phyloP scores from a whole-genome alignment of 2,888 invertebrate species.

The Ferdinandea cuprea region DNA sequence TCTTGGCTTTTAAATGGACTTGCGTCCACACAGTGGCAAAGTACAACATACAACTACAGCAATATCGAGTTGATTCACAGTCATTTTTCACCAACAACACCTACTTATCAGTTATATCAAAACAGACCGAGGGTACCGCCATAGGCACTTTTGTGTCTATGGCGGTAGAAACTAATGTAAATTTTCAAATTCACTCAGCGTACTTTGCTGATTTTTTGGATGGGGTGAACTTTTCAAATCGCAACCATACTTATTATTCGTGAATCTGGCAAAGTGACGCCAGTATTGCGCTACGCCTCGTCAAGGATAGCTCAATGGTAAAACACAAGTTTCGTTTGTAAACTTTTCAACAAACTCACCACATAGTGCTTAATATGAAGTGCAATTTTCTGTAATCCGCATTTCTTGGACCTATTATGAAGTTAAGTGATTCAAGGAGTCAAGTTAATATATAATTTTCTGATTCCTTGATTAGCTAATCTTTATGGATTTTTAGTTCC shows the following conservation, averaged over 20 bases:
- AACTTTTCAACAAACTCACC: constrained; percentile 29
- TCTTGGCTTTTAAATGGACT: constrained; percentile 79
- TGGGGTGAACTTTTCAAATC: neutral
- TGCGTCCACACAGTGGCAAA: constrained; percentile 81
- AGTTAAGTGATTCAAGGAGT: too few species aligned
- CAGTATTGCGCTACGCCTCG: neutral
- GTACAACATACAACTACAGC: constrained; percentile 80
- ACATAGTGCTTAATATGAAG: too few species aligned
- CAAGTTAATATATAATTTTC: too few species aligned
- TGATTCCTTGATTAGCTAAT: too few species aligned
- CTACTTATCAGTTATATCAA: constrained; percentile 78
- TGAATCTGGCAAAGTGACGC: constrained; percentile 11
- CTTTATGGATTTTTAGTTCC: too few species aligned
- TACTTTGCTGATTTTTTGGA: constrained; percentile 69
- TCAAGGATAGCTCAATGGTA: too few species aligned
- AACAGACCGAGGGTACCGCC: constrained; percentile 42
- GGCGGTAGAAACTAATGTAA: neutral
- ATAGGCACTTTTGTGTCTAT: constrained; percentile 79
- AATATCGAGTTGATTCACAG: constrained; percentile 79
- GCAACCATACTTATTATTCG: neutral
- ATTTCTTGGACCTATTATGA: too few species aligned
- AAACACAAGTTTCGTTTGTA: too few species aligned
- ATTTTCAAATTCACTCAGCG: constrained; percentile 75
- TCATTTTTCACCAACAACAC: constrained; percentile 81
- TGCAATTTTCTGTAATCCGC: too few species aligned